A percentile compares a stretch with the other conserved stretches of the same genome.
Conservation (phyloP, 2,113 vertebrate species). For the Baryphthengus martii region DNA sequence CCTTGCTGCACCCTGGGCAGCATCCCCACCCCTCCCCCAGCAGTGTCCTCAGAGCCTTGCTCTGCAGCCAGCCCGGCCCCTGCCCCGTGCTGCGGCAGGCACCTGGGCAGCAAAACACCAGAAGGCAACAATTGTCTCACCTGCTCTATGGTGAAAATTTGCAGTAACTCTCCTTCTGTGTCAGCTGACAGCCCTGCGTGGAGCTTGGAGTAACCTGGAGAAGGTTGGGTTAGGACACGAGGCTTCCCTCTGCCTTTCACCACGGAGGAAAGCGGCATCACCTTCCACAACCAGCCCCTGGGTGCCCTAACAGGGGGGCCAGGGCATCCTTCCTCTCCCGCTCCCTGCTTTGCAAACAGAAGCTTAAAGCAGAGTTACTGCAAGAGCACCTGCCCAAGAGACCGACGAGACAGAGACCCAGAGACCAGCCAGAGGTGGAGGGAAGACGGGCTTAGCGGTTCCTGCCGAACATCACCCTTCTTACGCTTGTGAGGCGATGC, state of each 20-base stretch:
- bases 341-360: not conserved
- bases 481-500: not conserved
- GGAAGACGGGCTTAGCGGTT: not conserved
- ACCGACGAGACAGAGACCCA: too few species aligned
- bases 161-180: not conserved
- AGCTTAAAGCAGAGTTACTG: not conserved
- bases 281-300: not conserved
- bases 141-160: rapidly evolving
- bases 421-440: not conserved
- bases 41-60: rapidly evolving
- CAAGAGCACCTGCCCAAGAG: not conserved
- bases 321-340: not conserved
- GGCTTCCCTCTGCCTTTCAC: not conserved
- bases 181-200: not conserved
- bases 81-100: not conserved
- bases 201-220: not conserved
- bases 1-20: rapidly evolving
- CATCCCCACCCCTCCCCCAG: rapidly evolving
- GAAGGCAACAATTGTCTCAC: not conserved
- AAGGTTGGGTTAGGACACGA: not conserved
- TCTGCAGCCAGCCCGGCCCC: not conserved
- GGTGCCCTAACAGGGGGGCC: not conserved
- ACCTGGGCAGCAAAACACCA: not conserved
- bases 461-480: not conserved
- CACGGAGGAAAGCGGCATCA: rapidly evolving